These are phyloP conservation scores for Noctilio leporinus DNA, from an alignment of 2,113 vertebrate genomes.

Conservation along the genomic window DNA sequence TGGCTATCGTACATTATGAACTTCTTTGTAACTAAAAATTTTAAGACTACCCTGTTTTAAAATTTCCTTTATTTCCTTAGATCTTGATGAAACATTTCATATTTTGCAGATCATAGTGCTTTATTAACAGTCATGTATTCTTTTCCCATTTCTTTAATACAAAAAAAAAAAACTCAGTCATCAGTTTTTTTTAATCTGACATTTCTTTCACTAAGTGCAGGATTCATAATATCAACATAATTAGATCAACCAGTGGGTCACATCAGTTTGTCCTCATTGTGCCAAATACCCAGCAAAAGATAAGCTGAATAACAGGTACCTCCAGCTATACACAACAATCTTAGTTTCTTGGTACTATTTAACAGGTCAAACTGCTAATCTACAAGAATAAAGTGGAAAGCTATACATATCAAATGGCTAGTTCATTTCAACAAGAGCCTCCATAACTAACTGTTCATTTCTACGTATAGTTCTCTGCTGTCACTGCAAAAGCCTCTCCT, in stretches of 20 bases:
- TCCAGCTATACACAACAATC: not conserved
- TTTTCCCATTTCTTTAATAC: conserved; percentile 63
- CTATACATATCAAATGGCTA: not conserved
- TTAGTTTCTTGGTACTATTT: conserved; percentile 34
- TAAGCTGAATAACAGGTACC: not conserved
- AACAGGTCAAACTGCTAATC: conserved; percentile 42
- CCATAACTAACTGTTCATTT: not conserved
- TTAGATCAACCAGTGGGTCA: conserved; percentile 31
- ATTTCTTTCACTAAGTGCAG: conserved; percentile 58
- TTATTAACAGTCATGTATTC: conserved; percentile 58
- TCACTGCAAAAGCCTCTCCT: conserved; percentile 20
- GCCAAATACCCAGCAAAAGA: conserved; percentile 29
- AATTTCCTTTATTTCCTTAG: conserved; percentile 57
- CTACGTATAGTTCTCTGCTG: conserved; percentile 4
- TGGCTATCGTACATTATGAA: not conserved
- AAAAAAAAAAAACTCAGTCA: conserved; percentile 57
- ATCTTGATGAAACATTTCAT: conserved; percentile 58
- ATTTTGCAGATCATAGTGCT: conserved; percentile 58
- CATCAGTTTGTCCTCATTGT: not conserved
- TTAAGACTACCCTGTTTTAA: conserved; percentile 33
- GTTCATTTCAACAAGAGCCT: not conserved
- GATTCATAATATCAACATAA: conserved; percentile 41
- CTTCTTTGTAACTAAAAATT: conserved; percentile 13
- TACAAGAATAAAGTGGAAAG: conserved; percentile 26
- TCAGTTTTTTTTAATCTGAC: conserved; percentile 45